Evolutionary conservation across 2,797 vertebrate species (phyloP), one percentile per base, ranked within the genome.

Genomic region (Buceros bicornis): DNA sequence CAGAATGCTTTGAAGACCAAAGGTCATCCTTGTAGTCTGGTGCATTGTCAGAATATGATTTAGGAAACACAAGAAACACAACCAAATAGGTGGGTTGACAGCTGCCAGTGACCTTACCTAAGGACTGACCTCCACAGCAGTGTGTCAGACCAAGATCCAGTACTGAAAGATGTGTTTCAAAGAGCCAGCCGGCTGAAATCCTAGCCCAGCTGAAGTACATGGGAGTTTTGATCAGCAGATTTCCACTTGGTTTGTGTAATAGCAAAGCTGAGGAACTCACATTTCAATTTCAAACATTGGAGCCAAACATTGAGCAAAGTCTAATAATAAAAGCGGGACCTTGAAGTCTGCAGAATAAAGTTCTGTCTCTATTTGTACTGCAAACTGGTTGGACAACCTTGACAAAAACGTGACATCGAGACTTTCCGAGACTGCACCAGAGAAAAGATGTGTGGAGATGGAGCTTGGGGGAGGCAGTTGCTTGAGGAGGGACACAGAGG

Each of bases 201-300:
- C 90, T 95, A 93, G 48, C 91, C 73, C 1, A 0, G 19, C 11
- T 50, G 31, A 93, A 82, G 86, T 61, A 79, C 78, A 29, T 4
- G 37, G 77, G 31, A 57, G 42, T 82, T 94, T 60, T 94, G 64
- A 89, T 95, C 90, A 94, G 83, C 95, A 90, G 74, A 94, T 96
- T 97, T 95, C 57, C 42, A 25, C 72, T 74, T 40, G 20, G 42
- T 79, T 80, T 74, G 31, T 92, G 81, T 81, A 60, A 82, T 5
- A 80, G 51, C 1, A 0, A 79, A 80, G 77, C 83, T 70, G 71
- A 90, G 57, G 29, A 85, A 78, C 56, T 83, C 84, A 60, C 37
- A 65, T 90, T 90, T 89, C 15, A 0, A 17, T 90, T 77, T 91
- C 65, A 66, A 79, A 66, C 71, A 31, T 6, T 74, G 82, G 57